A percentile compares a stretch with the other conserved stretches of the same genome.
Conservation (phyloP, 2,888 invertebrate genomes). For the Cheilosia scutellata region DNA sequence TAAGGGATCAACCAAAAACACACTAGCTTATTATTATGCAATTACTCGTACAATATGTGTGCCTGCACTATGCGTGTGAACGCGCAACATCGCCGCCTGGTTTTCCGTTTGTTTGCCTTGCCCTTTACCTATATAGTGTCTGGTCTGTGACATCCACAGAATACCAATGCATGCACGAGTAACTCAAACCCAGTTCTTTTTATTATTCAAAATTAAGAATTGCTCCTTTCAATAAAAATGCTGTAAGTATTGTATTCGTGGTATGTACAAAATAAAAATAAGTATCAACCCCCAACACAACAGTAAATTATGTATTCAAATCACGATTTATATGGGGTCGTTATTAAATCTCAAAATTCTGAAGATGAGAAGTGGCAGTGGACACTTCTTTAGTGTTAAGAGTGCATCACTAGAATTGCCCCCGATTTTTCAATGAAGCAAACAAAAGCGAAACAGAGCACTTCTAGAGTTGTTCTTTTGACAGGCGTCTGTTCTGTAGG, state of each 20-base stretch:
- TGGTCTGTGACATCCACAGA: constrained; percentile 48
- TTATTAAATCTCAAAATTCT: no score
- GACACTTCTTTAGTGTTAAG: no score
- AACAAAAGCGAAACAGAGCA: no score
- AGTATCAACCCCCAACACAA: no score
- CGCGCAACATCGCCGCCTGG: constrained; percentile 4
- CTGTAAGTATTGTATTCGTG: background rate
- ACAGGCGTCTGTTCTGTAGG: background rate
- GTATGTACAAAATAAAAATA: no score
- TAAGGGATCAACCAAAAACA: constrained; percentile 45
- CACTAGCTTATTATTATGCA: constrained; percentile 62
- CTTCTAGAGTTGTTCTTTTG: background rate
- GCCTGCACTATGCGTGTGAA: constrained; percentile 49
- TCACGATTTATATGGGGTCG: no score
- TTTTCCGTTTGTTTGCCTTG: constrained; percentile 30
- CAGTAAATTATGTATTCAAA: no score
- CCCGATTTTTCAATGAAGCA: no score
- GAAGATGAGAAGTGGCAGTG: no score
- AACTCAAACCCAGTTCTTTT: background rate
- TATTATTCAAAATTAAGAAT: background rate
- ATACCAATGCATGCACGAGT: constrained; percentile 48
- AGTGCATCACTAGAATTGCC: no score
- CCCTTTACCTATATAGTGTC: no score
- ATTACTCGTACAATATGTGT: constrained; percentile 11
- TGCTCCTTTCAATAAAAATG: background rate